Evolutionary conservation across 2,888 invertebrate species (phyloP), one percentile per base, ranked within the genome.

Genomic region (Mechanitis messenoides): DNA sequence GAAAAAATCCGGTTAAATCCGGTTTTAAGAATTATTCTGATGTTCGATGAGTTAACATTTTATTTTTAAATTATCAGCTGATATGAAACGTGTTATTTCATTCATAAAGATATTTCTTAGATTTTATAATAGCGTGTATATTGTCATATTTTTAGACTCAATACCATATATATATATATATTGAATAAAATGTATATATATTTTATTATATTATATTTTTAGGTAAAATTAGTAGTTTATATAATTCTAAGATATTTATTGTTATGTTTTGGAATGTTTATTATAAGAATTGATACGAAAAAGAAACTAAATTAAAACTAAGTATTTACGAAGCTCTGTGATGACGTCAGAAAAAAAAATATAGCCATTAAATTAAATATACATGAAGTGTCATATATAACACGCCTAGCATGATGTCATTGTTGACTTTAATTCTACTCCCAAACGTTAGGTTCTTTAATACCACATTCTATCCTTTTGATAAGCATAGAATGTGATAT

Each of bases 31-130:
- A 80, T 81, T 79, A 77, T 75, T 66, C 72, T 68, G 74, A 76
- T 68, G 71, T 78, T 77, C 75, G 80, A 81, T 81, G 83, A 83
- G 82, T 83, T 81, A 84, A 82, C 80, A 76, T 78, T 74, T 68
- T 66, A 71, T 74, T 74, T 72, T 72, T 76, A 74, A 80, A 71
- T 70, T 73, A 84, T 87, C 88, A 88, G 89, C 87, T 89, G 89
- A 87, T 84, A 74, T 66, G 67, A 77, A 81, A 86, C 83, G 70
- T 72, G 84, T 85, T 83, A 59, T 68, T 62, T 68, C 70, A 72
- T 73, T 73, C 71, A 73, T 71, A 62, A 62, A 58, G 38, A 1
- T 9, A 9, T 42, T 31, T 33, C 31, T 12, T 11, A 7, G 31
- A 53, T 12, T 33, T 1, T 35, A 35, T 2, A 20, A 20, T 20